Base-by-base conservation (phyloP, 2,797 vertebrate species). In the Novumbra hubbsi region DNA sequence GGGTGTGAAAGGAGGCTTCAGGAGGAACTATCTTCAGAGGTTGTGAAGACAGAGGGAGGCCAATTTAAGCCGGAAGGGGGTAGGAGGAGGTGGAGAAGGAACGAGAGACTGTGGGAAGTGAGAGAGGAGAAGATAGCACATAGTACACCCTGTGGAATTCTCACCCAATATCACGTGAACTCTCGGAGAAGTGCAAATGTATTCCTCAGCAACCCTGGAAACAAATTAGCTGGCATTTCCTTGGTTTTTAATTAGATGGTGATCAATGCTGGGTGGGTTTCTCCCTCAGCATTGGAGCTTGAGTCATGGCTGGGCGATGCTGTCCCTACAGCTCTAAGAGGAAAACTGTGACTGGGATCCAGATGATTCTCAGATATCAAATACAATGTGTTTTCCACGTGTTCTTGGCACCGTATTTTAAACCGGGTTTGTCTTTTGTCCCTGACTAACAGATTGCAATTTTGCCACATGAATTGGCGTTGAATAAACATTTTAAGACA, bases 161-260 rank as follows among this genome's bases (percentile, higher is more conserved):
- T 77, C 92, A 92, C 92, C 76, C 80, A 74, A 90, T 89, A 82
- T 91, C 91, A 89, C 86, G 83, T 82, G 87, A 90, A 91, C 87
- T 84, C 85, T 83, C 27, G 86, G 81, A 73, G 89, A 93, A 89
- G 92, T 94, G 93, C 86, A 90, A 94, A 94, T 94, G 88, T 94
- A 93, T 94, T 94, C 92, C 89, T 86, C 87, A 86, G 91, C 91
- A 90, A 92, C 91, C 86, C 73, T 88, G 89, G 90, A 92, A 92
- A 92, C 90, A 93, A 94, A 93, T 91, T 91, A 89, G 90, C 91
- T 92, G 89, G 89, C 86, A 92, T 92, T 93, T 93, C 92, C 92
- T 92, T 84, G 19, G 87, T 87, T 92, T 93, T 93, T 93, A 92
- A 93, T 93, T 92, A 95, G 91, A 88, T 70, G 88, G 91, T 92